A percentile compares a stretch with the other conserved stretches of the same genome.
Evolutionary conservation across 2,113 vertebrate species (phyloP).

Genomic region (Myotis lucifugus): DNA sequence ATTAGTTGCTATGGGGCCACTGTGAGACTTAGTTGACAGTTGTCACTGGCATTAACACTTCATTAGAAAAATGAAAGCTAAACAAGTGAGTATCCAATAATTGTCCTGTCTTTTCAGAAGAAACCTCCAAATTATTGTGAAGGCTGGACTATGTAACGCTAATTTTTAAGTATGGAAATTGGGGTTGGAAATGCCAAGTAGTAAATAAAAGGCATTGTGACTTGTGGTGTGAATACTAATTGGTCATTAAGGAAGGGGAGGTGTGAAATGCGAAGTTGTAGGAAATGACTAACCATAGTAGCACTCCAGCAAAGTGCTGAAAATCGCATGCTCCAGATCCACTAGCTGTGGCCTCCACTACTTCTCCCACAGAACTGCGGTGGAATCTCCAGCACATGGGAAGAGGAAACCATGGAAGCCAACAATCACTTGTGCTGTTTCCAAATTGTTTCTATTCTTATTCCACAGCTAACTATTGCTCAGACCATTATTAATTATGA

Average conservation of each 20-base stretch:
- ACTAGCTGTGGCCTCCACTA: background rate
- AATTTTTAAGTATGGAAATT: background rate
- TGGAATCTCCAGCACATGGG: background rate
- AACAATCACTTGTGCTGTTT: background rate
- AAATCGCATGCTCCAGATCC: background rate
- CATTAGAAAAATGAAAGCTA: slow-evolving; percentile 25
- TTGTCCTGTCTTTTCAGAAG: background rate
- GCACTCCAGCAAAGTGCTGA: background rate
- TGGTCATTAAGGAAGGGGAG: background rate
- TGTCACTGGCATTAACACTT: background rate
- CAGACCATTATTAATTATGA: background rate
- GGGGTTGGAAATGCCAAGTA: background rate
- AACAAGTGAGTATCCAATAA: background rate
- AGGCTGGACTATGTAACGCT: background rate
- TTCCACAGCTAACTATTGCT: background rate
- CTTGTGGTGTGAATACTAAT: background rate
- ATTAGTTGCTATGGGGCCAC: background rate
- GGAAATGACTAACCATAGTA: background rate
- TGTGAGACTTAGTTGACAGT: background rate
- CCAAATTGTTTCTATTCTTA: background rate
- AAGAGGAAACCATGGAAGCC: background rate
- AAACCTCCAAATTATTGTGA: background rate
- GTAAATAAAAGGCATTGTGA: background rate
- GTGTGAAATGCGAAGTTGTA: background rate
- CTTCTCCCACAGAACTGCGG: background rate